phyloP scores from a whole-genome alignment of 2,888 invertebrate species.

The Iselma pallidipennis region DNA sequence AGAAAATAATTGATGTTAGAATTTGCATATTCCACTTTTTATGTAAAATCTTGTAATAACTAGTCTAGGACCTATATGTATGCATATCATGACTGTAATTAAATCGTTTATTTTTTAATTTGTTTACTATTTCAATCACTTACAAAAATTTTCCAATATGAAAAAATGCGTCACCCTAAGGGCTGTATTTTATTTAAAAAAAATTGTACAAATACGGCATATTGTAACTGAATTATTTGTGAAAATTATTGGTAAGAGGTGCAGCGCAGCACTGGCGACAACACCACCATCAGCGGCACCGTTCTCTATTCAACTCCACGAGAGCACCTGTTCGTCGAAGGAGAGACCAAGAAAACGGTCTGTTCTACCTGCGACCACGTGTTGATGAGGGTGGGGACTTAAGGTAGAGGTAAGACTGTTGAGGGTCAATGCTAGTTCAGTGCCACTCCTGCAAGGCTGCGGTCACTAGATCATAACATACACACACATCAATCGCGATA shows the following conservation, averaged over 20 bases:
- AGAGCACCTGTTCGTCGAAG: conserved; percentile 32
- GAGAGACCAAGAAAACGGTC: conserved; percentile 30
- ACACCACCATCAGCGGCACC: not conserved
- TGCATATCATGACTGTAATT: conserved; percentile 27
- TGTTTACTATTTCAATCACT: too few species aligned
- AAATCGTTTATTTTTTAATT: conserved; percentile 24
- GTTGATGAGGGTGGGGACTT: conserved; percentile 51
- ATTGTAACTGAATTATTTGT: too few species aligned
- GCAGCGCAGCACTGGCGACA: too few species aligned
- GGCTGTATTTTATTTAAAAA: not conserved
- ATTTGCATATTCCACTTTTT: conserved; percentile 1
- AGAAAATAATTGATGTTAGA: not conserved
- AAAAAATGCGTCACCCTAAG: not conserved
- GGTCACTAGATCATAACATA: conserved; percentile 50
- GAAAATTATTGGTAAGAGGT: too few species aligned
- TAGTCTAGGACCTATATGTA: conserved; percentile 14
- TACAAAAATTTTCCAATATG: too few species aligned
- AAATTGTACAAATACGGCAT: too few species aligned
- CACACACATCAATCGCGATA: conserved; percentile 18
- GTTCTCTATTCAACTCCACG: conserved; percentile 2
- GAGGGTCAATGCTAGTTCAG: conserved; percentile 59
- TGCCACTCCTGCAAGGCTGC: conserved; percentile 57
- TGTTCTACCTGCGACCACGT: conserved; percentile 49
- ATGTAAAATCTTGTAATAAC: not conserved
- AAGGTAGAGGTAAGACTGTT: conserved; percentile 48